Base-by-base conservation (phyloP, 2,113 vertebrate genomes). In the Neomonachus schauinslandi region DNA sequence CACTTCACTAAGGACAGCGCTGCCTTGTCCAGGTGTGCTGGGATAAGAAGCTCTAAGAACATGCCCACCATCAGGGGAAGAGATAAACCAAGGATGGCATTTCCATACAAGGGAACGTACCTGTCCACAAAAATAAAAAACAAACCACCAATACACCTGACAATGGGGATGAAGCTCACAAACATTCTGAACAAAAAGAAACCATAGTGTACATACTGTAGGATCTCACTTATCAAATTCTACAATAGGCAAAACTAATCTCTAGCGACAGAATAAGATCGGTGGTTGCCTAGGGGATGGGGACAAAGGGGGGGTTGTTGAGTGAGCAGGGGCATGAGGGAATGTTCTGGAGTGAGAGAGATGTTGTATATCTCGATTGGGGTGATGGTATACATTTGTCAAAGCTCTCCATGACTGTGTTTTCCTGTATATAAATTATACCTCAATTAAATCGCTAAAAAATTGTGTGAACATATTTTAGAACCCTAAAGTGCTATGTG, bases 361-460 rank as follows among this genome's bases (percentile, higher is more conserved):
- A 81, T 57, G 42, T 51, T 39, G 1, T 33, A 0, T 24, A 22
- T 89, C 36, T 91, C 8, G 5, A 31, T 33, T 42, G 22, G 79
- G 69, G 77, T 33, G 33, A 93, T 42, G 84, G 61, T 28, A 53
- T 63, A 77, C 31, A 69, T 77, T 92, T 91, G 79, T 95, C 82
- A 83, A 76, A 77, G 53, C 72, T 95, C 72, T 83, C 72, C 72
- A 79, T 28, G 63, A 39, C 53, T 88, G 69, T 87, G 83, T 88
- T 97, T 92, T 95, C 87, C 71, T 95, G 53, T 91, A 80, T 96
- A 92, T 76, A 77, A 95, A 94, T 96, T 94, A 88, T 36, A 55
- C 81, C 93, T 95, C 88, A 95, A 97, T 94, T 91, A 96, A 95
- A 80, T 11, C 51, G 84, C 76, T 89, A 92, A 95, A 91, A 95